Evolutionary conservation across 2,888 invertebrate species (phyloP).

Genomic region (Microplitis manilae): DNA sequence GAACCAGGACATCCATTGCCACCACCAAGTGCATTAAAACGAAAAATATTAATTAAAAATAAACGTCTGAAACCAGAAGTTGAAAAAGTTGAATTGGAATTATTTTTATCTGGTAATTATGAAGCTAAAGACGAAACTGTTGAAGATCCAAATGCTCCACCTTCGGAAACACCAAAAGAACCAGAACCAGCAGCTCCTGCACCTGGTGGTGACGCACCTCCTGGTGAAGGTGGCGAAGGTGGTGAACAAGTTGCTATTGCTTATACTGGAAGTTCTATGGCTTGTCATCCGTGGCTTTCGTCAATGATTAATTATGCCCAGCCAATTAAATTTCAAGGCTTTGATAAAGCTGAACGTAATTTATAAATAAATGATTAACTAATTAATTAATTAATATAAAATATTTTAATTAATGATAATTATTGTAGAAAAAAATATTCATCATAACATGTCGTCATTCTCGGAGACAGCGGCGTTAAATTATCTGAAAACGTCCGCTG

Average conservation of each 20-base stretch:
- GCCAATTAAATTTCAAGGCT: constrained; percentile 81
- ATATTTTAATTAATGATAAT: background rate
- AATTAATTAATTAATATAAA: background rate
- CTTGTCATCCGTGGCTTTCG: constrained; percentile 80
- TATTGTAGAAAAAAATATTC: constrained; percentile 76
- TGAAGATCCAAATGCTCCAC: constrained; percentile 72
- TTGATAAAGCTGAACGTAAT: constrained; percentile 78
- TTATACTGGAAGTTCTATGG: constrained; percentile 79
- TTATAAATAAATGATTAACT: background rate
- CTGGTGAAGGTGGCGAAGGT: constrained; percentile 73
- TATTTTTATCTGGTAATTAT: constrained; percentile 74
- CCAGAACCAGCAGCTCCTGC: constrained; percentile 48
- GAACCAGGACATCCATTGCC: constrained; percentile 77
- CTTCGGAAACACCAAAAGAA: constrained; percentile 63
- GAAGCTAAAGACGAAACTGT: constrained; percentile 73
- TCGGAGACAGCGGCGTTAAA: constrained; percentile 79
- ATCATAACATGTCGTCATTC: constrained; percentile 82
- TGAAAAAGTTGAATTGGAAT: constrained; percentile 76
- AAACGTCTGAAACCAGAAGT: constrained; percentile 80
- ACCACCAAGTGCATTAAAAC: constrained; percentile 77
- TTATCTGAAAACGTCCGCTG: constrained; percentile 78
- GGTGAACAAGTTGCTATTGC: constrained; percentile 69
- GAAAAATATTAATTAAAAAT: constrained; percentile 81
- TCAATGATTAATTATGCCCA: constrained; percentile 82
- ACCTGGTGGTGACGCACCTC: constrained; percentile 67